Evolutionary conservation across 2,797 vertebrate species (phyloP).

Genomic region (Sphenodon punctatus): DNA sequence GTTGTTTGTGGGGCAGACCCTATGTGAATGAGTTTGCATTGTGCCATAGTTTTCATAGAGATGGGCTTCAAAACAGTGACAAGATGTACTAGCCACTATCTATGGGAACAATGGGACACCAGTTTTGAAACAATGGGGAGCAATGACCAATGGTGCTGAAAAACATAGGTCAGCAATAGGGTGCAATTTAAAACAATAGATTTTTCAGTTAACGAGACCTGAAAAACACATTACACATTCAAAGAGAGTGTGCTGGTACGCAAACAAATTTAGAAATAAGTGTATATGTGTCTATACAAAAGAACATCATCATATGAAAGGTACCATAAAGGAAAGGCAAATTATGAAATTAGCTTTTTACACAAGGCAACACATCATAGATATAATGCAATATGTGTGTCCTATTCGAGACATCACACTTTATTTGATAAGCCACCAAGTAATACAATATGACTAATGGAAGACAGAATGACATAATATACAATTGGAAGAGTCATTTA

Average conservation of each 20-base stretch:
- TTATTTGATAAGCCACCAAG: neutral
- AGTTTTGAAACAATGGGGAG: slow-evolving; percentile 15
- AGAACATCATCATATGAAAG: neutral
- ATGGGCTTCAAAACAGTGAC: neutral
- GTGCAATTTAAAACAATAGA: neutral
- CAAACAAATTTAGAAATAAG: neutral
- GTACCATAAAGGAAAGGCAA: neutral
- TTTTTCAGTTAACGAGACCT: neutral
- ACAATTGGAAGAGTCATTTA: neutral
- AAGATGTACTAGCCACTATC: slow-evolving; percentile 2
- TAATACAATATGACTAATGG: neutral
- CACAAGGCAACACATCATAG: too few species aligned
- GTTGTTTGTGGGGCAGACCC: neutral
- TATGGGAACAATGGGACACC: neutral
- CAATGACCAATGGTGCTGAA: neutral
- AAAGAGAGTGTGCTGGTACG: neutral
- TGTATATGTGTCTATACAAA: neutral
- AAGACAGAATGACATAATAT: neutral
- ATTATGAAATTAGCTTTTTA: too few species aligned
- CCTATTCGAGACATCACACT: neutral
- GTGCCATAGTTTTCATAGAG: neutral
- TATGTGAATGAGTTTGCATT: neutral
- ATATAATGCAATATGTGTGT: neutral
- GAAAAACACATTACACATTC: neutral
- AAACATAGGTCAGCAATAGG: neutral